A percentile compares a stretch with the other conserved stretches of the same genome.
These are phyloP conservation scores for Mnemiopsis leidyi DNA, from an alignment of 37 sponge, comb jelly and placozoan species.

Conservation along the genomic window DNA sequence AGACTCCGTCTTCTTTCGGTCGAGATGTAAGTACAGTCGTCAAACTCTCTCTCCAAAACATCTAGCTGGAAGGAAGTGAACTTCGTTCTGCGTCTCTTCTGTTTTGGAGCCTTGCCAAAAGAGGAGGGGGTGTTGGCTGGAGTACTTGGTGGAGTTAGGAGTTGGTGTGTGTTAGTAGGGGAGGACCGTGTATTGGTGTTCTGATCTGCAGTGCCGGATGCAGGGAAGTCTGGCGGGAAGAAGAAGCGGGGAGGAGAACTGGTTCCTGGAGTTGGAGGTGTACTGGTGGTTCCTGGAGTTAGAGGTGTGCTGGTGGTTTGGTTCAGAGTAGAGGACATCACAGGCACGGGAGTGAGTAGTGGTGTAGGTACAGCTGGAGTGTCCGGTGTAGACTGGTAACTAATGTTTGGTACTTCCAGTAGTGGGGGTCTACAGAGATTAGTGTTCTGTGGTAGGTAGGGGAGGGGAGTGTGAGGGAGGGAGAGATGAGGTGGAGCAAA, in stretches of 20 bases:
- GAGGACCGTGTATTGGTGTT: no score
- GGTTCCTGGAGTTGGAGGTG: neutral
- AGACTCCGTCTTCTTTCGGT: neutral
- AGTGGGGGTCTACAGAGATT: neutral
- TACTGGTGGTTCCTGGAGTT: neutral
- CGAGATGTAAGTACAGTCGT: neutral
- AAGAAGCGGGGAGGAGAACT: slow-evolving; percentile 30
- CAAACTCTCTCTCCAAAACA: slow-evolving; percentile 1
- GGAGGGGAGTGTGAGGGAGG: neutral
- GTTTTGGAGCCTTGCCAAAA: neutral
- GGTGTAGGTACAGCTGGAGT: neutral
- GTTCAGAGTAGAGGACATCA: neutral
- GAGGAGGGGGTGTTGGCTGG: slow-evolving; percentile 3
- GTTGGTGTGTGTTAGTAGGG: neutral
- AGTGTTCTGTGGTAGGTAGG: neutral
- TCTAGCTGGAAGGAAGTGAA: neutral
- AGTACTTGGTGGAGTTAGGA: neutral
- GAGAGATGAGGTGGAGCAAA: no score
- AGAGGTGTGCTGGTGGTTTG: neutral
- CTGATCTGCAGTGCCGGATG: no score
- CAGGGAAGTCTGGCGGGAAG: slow-evolving; percentile 42
- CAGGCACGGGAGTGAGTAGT: neutral
- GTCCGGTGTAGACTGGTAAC: neutral
- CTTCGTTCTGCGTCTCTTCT: neutral
- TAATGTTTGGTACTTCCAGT: neutral